These are phyloP conservation scores for Melospiza melodia DNA, from an alignment of 2,113 vertebrate species.

Conservation along the genomic window DNA sequence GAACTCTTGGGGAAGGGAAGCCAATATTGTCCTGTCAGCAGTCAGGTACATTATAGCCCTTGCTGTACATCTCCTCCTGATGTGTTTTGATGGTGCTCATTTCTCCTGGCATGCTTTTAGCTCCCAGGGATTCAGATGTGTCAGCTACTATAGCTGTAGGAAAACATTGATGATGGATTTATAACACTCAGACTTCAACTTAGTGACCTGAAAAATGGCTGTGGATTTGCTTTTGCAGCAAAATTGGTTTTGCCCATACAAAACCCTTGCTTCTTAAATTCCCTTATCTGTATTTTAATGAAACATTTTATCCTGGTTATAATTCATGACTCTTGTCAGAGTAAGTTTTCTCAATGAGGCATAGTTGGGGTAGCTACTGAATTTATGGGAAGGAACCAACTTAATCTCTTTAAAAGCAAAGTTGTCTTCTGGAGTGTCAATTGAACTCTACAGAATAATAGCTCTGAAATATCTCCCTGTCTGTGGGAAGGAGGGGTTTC, in stretches of 20 bases:
- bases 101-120: conserved; percentile 65
- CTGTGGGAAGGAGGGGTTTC: background rate
- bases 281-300: conserved; percentile 51
- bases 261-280: background rate
- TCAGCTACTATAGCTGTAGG: conserved; percentile 66
- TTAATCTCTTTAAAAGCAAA: conserved; percentile 34
- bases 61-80: background rate
- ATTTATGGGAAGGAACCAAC: conserved; percentile 20
- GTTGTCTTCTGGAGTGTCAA: background rate
- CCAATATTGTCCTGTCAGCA: conserved; percentile 10
- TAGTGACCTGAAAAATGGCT: conserved; percentile 59
- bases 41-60: conserved; percentile 29
- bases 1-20: background rate
- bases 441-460: background rate
- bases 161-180: conserved; percentile 68
- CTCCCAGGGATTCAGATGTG: conserved; percentile 64
- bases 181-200: conserved; percentile 53
- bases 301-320: conserved; percentile 41
- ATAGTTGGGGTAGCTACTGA: conserved; percentile 1
- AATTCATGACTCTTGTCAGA: conserved; percentile 7
- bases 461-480: background rate
- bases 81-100: conserved; percentile 42
- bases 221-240: conserved; percentile 64
- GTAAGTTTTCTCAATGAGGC: conserved; percentile 15
- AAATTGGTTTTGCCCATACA: conserved; percentile 12